phyloP scores from a whole-genome alignment of 2,888 invertebrate species.

The Periphyllus acericola region DNA sequence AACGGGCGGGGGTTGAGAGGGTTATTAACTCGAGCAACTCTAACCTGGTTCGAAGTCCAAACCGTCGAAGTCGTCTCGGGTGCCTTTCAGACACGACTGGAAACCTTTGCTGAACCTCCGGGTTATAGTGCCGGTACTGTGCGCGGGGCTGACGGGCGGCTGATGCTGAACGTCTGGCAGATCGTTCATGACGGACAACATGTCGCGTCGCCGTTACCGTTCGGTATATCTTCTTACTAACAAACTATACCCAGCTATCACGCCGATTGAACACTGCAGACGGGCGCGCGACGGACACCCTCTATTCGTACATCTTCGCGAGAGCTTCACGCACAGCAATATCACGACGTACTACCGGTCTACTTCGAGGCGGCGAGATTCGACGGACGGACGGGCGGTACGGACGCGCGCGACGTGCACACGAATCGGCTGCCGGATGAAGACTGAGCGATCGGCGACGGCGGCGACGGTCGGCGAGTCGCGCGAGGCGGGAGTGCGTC shows the following conservation, averaged over 20 bases:
- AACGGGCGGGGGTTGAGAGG: too few relatives aligned
- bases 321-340: not conserved
- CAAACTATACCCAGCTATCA: not conserved
- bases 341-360: slow-evolving; percentile 24
- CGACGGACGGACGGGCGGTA: slow-evolving; percentile 32
- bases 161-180: slow-evolving; percentile 60
- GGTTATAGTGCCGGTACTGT: slow-evolving; percentile 65
- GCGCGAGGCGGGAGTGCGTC: slow-evolving; percentile 26
- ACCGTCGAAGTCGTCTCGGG: slow-evolving; percentile 65
- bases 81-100: slow-evolving; percentile 76
- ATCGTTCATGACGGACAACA: slow-evolving; percentile 53
- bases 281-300: not conserved
- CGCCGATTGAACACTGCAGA: not conserved
- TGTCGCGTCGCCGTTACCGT: not conserved
- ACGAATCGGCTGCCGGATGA: slow-evolving; percentile 9
- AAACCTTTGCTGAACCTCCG: slow-evolving; percentile 74
- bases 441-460: slow-evolving; percentile 24
- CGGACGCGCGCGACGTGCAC: not conserved
- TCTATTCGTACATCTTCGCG: not conserved
- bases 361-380: not conserved
- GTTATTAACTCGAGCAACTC: not conserved
- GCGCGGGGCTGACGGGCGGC: slow-evolving; percentile 64
- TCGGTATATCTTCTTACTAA: not conserved
- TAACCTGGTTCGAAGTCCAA: slow-evolving; percentile 38
- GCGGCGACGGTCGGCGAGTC: not conserved